Conservation (phyloP, 2,113 vertebrate species). For the Anguilla rostrata region DNA sequence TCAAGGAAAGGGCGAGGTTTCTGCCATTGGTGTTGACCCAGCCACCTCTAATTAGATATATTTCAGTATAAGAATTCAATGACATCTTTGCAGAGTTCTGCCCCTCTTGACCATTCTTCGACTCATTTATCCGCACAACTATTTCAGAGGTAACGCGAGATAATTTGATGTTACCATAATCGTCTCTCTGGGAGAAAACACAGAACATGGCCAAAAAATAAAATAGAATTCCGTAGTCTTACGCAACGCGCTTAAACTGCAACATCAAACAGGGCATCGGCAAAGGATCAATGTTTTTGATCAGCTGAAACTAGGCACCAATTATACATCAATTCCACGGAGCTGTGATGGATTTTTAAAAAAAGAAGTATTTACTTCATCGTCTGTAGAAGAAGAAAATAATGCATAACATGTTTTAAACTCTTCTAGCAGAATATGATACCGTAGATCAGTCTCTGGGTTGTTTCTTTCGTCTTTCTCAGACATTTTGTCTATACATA, state of each 20-base stretch:
- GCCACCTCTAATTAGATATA: conserved; percentile 70
- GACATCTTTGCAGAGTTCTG: conserved; percentile 45
- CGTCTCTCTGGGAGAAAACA: not conserved
- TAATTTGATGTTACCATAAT: not conserved
- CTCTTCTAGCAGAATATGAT: not conserved
- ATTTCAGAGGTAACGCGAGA: conserved; percentile 50
- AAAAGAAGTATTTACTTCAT: too few species aligned
- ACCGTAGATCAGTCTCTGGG: not conserved
- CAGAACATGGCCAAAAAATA: not conserved
- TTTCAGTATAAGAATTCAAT: conserved; percentile 65
- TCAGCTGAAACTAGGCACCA: not conserved
- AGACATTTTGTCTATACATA: not conserved
- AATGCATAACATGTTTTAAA: too few species aligned
- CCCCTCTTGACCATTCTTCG: not conserved
- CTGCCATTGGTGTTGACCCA: conserved; percentile 61
- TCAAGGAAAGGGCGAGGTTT: conserved; percentile 63
- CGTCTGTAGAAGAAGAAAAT: too few species aligned
- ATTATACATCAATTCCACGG: not conserved
- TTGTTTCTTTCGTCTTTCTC: not conserved
- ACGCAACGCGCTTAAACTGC: not conserved
- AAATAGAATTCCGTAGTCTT: not conserved
- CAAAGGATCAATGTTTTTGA: not conserved
- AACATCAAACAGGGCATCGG: not conserved
- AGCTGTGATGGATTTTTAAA: too few species aligned
- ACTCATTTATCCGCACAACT: conserved; percentile 39